phyloP scores from a whole-genome alignment of 2,797 vertebrate genomes.

The Serranus cabrilla region DNA sequence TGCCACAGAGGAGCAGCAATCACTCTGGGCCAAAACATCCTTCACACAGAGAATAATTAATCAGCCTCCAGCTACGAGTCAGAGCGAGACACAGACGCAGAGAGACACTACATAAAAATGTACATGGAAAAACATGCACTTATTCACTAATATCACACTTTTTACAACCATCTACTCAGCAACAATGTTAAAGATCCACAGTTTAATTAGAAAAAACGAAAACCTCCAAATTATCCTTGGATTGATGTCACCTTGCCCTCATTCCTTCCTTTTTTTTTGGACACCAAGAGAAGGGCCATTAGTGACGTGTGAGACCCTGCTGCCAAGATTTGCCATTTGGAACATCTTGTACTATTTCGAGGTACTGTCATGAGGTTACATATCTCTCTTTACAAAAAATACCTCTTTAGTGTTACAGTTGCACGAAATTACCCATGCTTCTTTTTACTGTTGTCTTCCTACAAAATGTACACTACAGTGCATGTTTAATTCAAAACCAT shows the following conservation, averaged over 20 bases:
- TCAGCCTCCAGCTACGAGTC: slow-evolving; percentile 68
- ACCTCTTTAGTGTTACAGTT: background rate
- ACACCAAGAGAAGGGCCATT: background rate
- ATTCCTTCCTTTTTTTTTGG: background rate
- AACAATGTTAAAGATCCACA: background rate
- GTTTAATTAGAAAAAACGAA: background rate
- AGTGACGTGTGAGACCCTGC: background rate
- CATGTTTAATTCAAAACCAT: background rate
- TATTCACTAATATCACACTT: slow-evolving; percentile 8
- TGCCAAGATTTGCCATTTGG: background rate
- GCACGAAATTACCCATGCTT: background rate
- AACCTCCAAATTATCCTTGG: background rate
- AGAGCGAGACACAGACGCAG: slow-evolving; percentile 27
- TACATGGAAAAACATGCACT: slow-evolving; percentile 4
- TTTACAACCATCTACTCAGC: background rate
- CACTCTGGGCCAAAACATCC: slow-evolving; percentile 72
- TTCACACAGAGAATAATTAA: slow-evolving; percentile 81
- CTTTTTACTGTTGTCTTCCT: background rate
- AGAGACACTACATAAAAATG: background rate
- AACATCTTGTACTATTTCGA: background rate
- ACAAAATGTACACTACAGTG: background rate
- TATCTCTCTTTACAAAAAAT: background rate
- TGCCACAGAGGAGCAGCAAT: slow-evolving; percentile 72
- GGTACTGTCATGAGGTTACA: background rate
- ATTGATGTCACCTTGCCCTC: background rate